These are phyloP conservation scores for Sitophilus oryzae DNA, from an alignment of 1,140 invertebrate species.

Conservation along the genomic window DNA sequence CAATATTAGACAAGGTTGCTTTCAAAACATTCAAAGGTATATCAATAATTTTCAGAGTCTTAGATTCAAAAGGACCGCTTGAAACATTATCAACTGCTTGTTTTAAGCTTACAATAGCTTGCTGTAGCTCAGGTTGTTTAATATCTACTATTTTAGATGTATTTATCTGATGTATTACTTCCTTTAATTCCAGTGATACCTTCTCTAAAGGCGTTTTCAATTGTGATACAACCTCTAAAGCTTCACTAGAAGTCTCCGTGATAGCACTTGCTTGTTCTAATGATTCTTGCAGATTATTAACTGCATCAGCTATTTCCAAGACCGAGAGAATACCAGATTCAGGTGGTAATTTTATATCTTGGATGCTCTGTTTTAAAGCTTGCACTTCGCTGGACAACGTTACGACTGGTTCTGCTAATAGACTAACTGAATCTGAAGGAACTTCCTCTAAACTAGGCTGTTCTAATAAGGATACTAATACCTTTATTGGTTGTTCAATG, in stretches of 20 bases:
- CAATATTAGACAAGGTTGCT: slow-evolving; percentile 1
- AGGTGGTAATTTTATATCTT: slow-evolving; percentile 15
- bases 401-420: background rate
- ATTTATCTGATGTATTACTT: slow-evolving; percentile 3
- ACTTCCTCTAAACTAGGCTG: too few species aligned
- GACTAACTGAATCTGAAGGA: background rate
- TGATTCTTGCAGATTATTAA: background rate
- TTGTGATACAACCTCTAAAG: slow-evolving; percentile 7
- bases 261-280: slow-evolving; percentile 2
- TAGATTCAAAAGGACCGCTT: background rate
- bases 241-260: too few species aligned
- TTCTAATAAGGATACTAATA: too few species aligned
- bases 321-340: slow-evolving; percentile 26
- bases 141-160: slow-evolving; percentile 10
- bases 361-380: slow-evolving; percentile 5
- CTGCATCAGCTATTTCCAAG: slow-evolving; percentile 7
- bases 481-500: too few species aligned
- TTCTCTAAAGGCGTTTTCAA: slow-evolving; percentile 22
- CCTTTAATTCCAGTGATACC: slow-evolving; percentile 7
- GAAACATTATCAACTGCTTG: slow-evolving; percentile 15
- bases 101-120: slow-evolving; percentile 18
- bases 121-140: slow-evolving; percentile 9
- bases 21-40: slow-evolving; percentile 14
- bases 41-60: slow-evolving; percentile 6
- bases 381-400: background rate